Base-by-base conservation (phyloP, 2,797 vertebrate genomes). In the Phylloscopus collybita region DNA sequence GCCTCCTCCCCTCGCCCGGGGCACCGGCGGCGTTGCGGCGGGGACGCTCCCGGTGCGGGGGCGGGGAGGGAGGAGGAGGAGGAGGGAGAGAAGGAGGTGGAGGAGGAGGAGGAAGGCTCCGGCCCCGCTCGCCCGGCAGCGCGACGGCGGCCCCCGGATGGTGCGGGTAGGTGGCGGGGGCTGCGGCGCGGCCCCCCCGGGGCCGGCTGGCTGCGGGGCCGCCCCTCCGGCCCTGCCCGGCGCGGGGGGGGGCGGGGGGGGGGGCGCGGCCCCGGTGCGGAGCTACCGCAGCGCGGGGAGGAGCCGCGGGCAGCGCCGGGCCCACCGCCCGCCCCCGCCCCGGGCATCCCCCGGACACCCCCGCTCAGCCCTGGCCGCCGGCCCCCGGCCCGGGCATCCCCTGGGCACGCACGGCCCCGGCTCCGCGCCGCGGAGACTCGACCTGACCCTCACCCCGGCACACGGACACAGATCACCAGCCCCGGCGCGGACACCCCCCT, bases 81-180 rank as follows among this genome's bases (percentile, higher is more conserved):
- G 74, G 60, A 76, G 51, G 70, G 25, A 29, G 54, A 45, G 40
- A 10, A 45, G 57, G 29, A 50, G 73, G 45, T 45, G 54, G 84
- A 57, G 56, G 79, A 56, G 56, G 80, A 65, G 59, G 80, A 64
- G 73, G 73, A 90, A 57, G 64, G 66, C 66, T 51, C 30, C 67
- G 72, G 42, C 56, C 86, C 27, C 59, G 21, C 67, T 72, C 38
- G 27, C 45, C 65, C 85, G 53, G 72, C 65, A 67, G 59, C 75
- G 84, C 85, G 67, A 50, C 80, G 51, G 84, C 45, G 40, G 71
- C 84, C 80, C 66, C 60, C 76, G 73, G 73, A 13, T 49, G 54
- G 65, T 70, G 91, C 75, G 42, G 91, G 91, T 90, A 81, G 86
- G 86, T 83, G 91, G 73, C 64, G 76, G 82, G 82, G 89, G 89